Base-by-base conservation (phyloP, 2,113 vertebrate species). In the Nesoenas mayeri region DNA sequence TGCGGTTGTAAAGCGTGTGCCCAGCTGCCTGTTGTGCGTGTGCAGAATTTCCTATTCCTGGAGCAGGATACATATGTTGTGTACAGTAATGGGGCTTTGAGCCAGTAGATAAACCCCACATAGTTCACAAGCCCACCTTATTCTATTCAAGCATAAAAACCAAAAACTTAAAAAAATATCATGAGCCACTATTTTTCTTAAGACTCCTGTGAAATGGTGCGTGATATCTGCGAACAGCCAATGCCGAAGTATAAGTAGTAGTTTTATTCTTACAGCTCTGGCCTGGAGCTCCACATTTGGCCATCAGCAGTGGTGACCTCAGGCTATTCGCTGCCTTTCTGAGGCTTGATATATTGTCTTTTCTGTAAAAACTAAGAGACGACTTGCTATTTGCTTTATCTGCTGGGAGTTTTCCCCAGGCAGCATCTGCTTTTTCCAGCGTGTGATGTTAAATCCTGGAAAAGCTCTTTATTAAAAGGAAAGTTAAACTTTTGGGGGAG, bases 381-480 rank as follows among this genome's bases (percentile, higher is more conserved):
- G 13, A 4, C 9, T 70, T 36, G 15, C 58, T 7, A 1, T n/a
- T 47, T 13, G 11, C 64, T 34, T 29, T 19, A 15, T 13, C 65
- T 42, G 31, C 53, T 15, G 0, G 3, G 25, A 22, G 54, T 4
- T 19, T 34, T 22, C 8, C 42, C 48, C 34, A 12, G 51, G 72
- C 54, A 6, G 72, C 32, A 3, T 22, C 44, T 10, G 34, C 54
- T 0, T 0, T 50, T 58, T 5, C n/a, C 85, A 65, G 25, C 0
- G 5, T 1, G 2, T 1, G 0, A 13, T 0, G 10, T 9, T 8
- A n/a, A 22, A 38, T 51, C 72, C 80, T 2, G 14, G 1, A 1
- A 10, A 4, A n/a, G 15, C 26, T 12, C 65, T 38, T 51, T 10
- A 48, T 73, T 31, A 1, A 64, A 26, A 58, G 60, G 40, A 19